These are phyloP conservation scores for Dendrolimus punctatus DNA, from an alignment of 1,140 invertebrate species.

Conservation along the genomic window DNA sequence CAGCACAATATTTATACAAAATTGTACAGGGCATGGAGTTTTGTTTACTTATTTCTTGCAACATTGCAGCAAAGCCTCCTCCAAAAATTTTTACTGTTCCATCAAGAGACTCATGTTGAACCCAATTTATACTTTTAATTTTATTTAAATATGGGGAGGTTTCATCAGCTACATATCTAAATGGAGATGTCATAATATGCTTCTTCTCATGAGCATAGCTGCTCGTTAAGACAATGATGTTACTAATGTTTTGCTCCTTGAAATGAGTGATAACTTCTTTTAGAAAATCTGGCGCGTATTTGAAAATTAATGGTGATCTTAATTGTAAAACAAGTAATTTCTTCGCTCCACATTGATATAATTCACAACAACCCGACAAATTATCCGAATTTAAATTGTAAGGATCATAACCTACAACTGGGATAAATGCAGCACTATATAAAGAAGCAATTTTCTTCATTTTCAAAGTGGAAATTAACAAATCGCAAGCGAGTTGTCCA, in stretches of 20 bases:
- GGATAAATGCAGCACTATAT: constrained; percentile 77
- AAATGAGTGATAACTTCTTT: constrained; percentile 71
- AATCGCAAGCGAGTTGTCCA: constrained; percentile 82
- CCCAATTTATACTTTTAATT: constrained; percentile 59
- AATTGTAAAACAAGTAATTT: constrained; percentile 81
- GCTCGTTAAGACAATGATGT: constrained; percentile 80
- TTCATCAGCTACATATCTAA: constrained; percentile 72
- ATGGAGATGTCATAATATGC: constrained; percentile 74
- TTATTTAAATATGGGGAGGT: constrained; percentile 38
- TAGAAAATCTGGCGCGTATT: constrained; percentile 73
- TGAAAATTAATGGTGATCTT: constrained; percentile 77
- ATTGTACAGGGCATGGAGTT: constrained; percentile 72
- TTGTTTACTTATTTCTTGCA: constrained; percentile 73
- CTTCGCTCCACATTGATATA: constrained; percentile 72
- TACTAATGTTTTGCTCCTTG: constrained; percentile 70
- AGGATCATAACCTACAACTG: constrained; percentile 80
- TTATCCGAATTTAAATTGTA: constrained; percentile 70
- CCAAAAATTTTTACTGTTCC: constrained; percentile 71
- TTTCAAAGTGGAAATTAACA: constrained; percentile 78
- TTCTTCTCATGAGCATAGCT: constrained; percentile 81
- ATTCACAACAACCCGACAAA: constrained; percentile 68
- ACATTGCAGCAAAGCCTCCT: constrained; percentile 76
- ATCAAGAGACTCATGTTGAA: constrained; percentile 55
- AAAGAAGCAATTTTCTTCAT: constrained; percentile 77
- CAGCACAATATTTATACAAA: constrained; percentile 81